phyloP scores from a whole-genome alignment of 2,113 vertebrate genomes.

The Mesitornis unicolor region DNA sequence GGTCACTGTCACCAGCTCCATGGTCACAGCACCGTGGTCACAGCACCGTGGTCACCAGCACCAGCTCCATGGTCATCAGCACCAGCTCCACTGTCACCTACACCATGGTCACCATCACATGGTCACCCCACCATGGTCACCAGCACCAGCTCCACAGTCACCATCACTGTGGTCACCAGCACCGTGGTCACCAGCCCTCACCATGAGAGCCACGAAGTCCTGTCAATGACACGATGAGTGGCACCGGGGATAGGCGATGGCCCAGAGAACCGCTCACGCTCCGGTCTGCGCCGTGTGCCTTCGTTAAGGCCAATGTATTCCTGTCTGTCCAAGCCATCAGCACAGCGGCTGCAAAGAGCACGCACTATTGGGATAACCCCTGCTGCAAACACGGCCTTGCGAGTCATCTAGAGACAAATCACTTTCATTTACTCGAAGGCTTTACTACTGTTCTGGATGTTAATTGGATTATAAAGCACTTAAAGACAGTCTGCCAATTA shows the following conservation, averaged over 20 bases:
- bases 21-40: no score
- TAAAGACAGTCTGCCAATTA: background rate
- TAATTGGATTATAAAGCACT: conserved; percentile 9
- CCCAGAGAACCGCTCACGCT: background rate
- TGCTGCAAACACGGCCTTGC: rapidly evolving
- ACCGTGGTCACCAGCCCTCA: no score
- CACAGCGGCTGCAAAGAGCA: background rate
- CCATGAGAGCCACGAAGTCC: background rate
- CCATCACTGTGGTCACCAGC: background rate
- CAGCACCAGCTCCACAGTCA: background rate
- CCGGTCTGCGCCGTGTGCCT: background rate
- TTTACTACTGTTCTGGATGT: background rate
- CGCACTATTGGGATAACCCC: background rate
- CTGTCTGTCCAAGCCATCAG: background rate
- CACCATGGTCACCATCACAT: no score
- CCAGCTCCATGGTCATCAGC: no score
- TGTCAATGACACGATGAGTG: background rate
- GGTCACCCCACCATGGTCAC: no score
- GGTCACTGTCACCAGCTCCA: no score
- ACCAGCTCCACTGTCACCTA: no score
- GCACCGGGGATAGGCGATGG: background rate
- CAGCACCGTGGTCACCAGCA: no score
- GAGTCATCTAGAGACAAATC: background rate
- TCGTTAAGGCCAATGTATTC: background rate
- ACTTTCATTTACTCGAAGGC: background rate